These are phyloP conservation scores for Nyctalus aviator DNA, from an alignment of 2,797 vertebrate species.

Conservation along the genomic window DNA sequence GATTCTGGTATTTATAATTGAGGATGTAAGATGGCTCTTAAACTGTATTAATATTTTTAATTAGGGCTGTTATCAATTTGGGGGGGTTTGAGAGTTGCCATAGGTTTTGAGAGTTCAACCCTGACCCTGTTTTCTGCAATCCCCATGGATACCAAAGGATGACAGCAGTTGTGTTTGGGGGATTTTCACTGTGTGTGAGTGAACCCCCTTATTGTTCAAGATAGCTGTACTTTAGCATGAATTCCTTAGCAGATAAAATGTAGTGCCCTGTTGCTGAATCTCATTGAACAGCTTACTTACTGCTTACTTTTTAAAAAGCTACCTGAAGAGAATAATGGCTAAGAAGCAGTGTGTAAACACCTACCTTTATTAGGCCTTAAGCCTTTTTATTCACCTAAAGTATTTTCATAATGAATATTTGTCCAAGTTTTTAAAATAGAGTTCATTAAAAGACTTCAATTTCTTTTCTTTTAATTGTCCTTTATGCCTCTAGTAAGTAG, in stretches of 20 bases:
- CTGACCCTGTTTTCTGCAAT: not conserved
- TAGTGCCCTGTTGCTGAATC: not conserved
- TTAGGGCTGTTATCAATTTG: conserved; percentile 2
- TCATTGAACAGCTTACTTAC: conserved; percentile 33
- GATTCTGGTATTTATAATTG: not conserved
- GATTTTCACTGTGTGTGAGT: too few species aligned
- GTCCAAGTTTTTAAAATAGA: conserved; percentile 28
- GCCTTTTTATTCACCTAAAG: conserved; percentile 32
- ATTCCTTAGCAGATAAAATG: conserved; percentile 2
- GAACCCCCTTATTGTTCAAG: too few species aligned
- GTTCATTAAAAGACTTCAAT: not conserved
- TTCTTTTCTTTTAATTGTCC: conserved; percentile 11
- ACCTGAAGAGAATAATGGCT: conserved; percentile 27
- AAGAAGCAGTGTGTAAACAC: conserved; percentile 5
- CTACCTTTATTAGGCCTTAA: not conserved
- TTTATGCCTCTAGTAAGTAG: not conserved
- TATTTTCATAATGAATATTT: conserved; percentile 45
- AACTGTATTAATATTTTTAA: not conserved
- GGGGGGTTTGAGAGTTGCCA: not conserved
- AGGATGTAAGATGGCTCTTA: conserved; percentile 30
- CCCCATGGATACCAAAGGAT: not conserved
- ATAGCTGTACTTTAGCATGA: not conserved
- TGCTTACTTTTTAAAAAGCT: conserved; percentile 24
- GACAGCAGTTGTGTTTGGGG: not conserved
- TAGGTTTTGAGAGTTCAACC: not conserved